Percentiles rank a stretch among this genome's conserved stretches.
Conservation (phyloP, 2,888 invertebrate genomes). For the Scaptomyza cyrtandrae region DNA sequence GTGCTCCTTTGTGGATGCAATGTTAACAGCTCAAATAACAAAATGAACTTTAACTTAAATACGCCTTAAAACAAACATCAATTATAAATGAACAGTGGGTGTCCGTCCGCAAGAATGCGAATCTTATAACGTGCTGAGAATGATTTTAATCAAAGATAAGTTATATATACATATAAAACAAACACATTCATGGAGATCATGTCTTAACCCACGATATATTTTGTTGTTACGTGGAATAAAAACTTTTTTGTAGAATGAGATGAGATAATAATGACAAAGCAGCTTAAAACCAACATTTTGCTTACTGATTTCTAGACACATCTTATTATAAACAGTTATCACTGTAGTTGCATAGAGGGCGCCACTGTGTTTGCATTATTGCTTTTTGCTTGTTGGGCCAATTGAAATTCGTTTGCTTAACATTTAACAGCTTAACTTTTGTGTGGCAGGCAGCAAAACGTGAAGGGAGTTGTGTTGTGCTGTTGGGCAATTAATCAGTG, state of each 20-base stretch:
- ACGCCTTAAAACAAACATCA: constrained; percentile 68
- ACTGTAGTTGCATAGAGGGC: too few relatives aligned
- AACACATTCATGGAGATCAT: too few relatives aligned
- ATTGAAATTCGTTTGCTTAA: constrained; percentile 46
- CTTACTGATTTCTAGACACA: too few relatives aligned
- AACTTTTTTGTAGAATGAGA: too few relatives aligned
- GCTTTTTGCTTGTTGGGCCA: constrained; percentile 4
- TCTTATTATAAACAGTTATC: too few relatives aligned
- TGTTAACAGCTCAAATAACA: constrained; percentile 36
- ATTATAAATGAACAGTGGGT: neutral
- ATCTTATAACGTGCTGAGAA: neutral
- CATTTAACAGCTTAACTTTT: constrained; percentile 64
- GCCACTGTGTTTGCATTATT: too few relatives aligned
- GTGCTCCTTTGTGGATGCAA: constrained; percentile 6
- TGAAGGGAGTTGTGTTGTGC: neutral
- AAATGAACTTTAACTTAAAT: constrained; percentile 67
- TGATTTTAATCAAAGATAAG: neutral
- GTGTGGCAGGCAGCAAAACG: constrained; percentile 68
- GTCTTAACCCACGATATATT: too few relatives aligned
- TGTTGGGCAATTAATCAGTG: constrained; percentile 69
- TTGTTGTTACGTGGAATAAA: too few relatives aligned
- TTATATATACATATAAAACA: neutral
- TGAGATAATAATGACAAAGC: too few relatives aligned
- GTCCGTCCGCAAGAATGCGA: too few relatives aligned
- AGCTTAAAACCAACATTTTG: too few relatives aligned